Percentiles rank a stretch among this genome's conserved stretches.
These are phyloP conservation scores for Phalanger gymnotis DNA, from an alignment of 2,797 vertebrate genomes.

Conservation along the genomic window DNA sequence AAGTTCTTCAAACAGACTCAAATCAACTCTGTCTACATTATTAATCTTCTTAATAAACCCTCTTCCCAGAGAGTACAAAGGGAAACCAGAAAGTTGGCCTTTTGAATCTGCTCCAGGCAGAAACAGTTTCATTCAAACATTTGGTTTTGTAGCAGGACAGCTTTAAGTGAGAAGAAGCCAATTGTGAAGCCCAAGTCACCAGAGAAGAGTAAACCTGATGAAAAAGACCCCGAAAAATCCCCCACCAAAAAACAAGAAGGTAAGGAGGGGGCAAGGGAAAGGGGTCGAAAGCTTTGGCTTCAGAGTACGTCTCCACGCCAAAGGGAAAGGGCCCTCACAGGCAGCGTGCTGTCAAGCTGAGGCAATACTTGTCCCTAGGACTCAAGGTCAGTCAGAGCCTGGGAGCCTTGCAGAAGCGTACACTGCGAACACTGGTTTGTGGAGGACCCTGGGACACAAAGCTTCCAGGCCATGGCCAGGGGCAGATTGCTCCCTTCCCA, in stretches of 20 bases:
- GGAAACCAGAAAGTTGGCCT: not conserved
- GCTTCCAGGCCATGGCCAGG: not conserved
- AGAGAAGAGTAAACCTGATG: slow-evolving; percentile 95
- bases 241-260: slow-evolving; percentile 97
- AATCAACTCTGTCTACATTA: not conserved
- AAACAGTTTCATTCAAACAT: not conserved
- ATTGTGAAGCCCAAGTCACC: slow-evolving; percentile 97
- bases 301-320: too few relatives aligned
- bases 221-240: slow-evolving; percentile 97
- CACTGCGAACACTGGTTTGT: not conserved
- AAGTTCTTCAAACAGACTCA: not conserved
- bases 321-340: not conserved
- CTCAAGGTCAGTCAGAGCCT: not conserved
- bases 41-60: not conserved
- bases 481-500: not conserved
- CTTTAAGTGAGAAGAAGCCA: slow-evolving; percentile 97
- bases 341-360: too few relatives aligned
- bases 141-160: slow-evolving; percentile 87
- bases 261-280: slow-evolving; percentile 64
- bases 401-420: not conserved
- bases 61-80: not conserved
- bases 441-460: too few relatives aligned
- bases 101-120: accelerated
- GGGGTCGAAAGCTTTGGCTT: not conserved
- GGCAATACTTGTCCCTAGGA: not conserved